These are phyloP conservation scores for Grammomys dolichurus DNA, from an alignment of 2,113 vertebrate species.

Conservation along the genomic window DNA sequence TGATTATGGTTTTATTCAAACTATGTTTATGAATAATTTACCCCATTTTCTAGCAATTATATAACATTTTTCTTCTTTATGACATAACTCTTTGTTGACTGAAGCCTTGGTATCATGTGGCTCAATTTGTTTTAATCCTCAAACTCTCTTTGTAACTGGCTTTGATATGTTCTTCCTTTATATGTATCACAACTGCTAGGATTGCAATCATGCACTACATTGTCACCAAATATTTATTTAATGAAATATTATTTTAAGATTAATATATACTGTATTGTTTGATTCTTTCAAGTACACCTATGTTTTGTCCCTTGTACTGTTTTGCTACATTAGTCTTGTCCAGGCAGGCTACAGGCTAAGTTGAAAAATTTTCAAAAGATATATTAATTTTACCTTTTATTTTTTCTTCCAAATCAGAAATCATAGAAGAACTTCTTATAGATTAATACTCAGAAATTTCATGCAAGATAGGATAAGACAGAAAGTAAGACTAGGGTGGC, in stretches of 20 bases:
- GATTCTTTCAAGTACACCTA: background rate
- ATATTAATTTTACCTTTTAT: background rate
- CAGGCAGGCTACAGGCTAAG: background rate
- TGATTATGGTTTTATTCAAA: background rate
- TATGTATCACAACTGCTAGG: background rate
- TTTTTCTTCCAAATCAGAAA: background rate
- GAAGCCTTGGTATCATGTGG: no score
- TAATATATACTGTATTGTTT: background rate
- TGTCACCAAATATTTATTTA: background rate
- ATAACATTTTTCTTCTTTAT: background rate
- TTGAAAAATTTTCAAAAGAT: background rate
- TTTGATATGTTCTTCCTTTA: background rate
- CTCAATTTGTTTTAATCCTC: background rate
- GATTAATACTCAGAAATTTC: background rate
- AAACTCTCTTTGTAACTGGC: background rate
- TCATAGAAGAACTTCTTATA: background rate
- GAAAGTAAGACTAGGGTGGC: background rate
- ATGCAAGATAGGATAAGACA: background rate
- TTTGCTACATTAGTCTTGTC: background rate
- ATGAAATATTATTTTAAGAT: background rate
- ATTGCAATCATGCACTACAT: background rate
- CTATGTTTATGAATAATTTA: background rate
- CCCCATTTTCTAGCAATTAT: background rate
- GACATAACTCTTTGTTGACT: background rate
- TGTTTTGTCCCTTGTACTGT: background rate